phyloP scores from a whole-genome alignment of 2,888 invertebrate species.

The Brachyopa scutellaris region DNA sequence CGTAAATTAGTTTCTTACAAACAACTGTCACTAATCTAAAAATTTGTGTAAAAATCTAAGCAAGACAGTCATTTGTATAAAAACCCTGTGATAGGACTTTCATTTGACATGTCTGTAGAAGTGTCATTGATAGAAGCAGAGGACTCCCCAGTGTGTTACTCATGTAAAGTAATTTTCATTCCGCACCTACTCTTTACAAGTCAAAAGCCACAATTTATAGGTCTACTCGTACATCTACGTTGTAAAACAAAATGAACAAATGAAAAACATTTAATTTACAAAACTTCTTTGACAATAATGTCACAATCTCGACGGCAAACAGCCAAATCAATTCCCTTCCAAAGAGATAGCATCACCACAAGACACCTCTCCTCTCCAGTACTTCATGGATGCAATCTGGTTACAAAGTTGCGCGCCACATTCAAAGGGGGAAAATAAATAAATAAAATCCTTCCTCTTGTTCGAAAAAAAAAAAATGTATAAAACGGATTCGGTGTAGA shows the following conservation, averaged over 20 bases:
- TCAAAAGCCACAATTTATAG: not conserved
- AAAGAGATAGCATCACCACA: slow-evolving; percentile 38
- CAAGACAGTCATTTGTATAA: too few species aligned
- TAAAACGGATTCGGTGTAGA: slow-evolving; percentile 35
- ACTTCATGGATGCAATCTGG: not conserved
- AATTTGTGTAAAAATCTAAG: too few species aligned
- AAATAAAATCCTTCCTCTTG: not conserved
- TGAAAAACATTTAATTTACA: slow-evolving; percentile 1
- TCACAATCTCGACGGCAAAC: slow-evolving; percentile 22
- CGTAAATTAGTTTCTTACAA: too few species aligned
- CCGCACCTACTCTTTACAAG: too few species aligned
- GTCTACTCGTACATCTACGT: not conserved
- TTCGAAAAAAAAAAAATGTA: not conserved
- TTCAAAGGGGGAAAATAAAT: not conserved
- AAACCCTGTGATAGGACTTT: too few species aligned
- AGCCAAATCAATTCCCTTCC: slow-evolving; percentile 22
- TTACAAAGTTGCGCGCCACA: slow-evolving; percentile 27
- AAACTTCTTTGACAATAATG: slow-evolving; percentile 24
- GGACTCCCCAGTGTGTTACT: too few species aligned
- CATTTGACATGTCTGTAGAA: too few species aligned
- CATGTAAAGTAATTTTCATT: too few species aligned
- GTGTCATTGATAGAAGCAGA: too few species aligned
- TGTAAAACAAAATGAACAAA: too few species aligned
- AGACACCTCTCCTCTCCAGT: slow-evolving; percentile 39
- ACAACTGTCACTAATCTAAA: too few species aligned